Base-by-base conservation (phyloP, 64 coral and sea anemone genomes). In the Porites lutea region DNA sequence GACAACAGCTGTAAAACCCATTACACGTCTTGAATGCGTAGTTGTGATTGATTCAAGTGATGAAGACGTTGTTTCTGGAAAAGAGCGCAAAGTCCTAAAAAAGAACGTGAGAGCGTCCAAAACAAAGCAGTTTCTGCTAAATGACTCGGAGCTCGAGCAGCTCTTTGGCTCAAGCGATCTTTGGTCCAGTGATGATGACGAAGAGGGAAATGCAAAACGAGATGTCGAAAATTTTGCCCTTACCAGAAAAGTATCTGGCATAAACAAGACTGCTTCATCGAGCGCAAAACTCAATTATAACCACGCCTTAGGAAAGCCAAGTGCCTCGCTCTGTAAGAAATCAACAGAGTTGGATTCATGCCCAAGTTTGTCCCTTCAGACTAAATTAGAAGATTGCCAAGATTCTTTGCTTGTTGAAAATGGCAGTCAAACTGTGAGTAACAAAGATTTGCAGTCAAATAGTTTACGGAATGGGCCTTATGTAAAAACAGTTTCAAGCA, bases 81-180 rank as follows among this genome's bases (percentile, higher is more conserved):
- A 52, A 65, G 62, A 69, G n/a, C 18, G 5, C 12, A 43, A 15
- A 5, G 10, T 18, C 21, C 10, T 49, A 0, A 22, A 84, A 16
- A 18, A 69, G 7, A 84, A 5, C 19, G 4, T 68, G 18, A 84
- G 52, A 51, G 13, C 16, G 18, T 45, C 16, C 13, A 69, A 12
- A 3, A 2, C 47, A 69, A 52, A 68, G 11, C 54, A 57, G 54
- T 5, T 43, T 13, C 55, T 48, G 3, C 48, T 21, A 5, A 84
- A 13, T 69, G 16, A 68, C 10, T 4, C 46, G 13, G 62, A 84
- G 18, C 44, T 84, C 0, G 48, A 16, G 0, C 62, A 84, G 48
- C 69, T 84, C 46, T 84, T 84, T 70, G 81, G 81, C 45, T 68
- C 81, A 7, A 84, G 81, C 69, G 81, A 84, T 64, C 73, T 76